These are phyloP conservation scores for Drosophila arizonae DNA, from an alignment of 1,140 invertebrate genomes.

Conservation along the genomic window DNA sequence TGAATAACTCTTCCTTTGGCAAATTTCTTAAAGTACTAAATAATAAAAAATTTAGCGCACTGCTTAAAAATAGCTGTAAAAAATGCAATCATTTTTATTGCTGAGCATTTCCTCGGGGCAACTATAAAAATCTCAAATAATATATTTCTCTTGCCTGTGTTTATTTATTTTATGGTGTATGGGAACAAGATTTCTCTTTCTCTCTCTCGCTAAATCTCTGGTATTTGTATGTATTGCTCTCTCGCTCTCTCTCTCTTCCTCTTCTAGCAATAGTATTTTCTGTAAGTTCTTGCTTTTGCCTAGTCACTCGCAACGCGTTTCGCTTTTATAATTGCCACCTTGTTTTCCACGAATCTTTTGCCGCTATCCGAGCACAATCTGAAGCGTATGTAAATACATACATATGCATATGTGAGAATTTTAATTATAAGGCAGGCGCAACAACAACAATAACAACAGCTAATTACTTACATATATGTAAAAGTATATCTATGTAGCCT, in stretches of 20 bases:
- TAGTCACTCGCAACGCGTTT: constrained; percentile 17
- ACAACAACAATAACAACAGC: constrained; percentile 25
- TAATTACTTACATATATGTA: constrained; percentile 46
- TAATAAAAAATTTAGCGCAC: constrained; percentile 26
- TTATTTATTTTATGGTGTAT: constrained; percentile 43
- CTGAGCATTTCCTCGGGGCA: constrained; percentile 20
- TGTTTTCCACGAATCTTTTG: constrained; percentile 68
- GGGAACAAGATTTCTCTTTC: constrained; percentile 27
- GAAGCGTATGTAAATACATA: constrained; percentile 60
- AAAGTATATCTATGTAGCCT: constrained; percentile 28
- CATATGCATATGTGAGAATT: constrained; percentile 53
- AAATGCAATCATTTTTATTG: constrained; percentile 25
- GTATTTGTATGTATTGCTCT: neutral
- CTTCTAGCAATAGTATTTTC: constrained; percentile 11
- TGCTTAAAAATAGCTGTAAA: constrained; percentile 26
- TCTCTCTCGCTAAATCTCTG: neutral
- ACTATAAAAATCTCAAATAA: constrained; percentile 24
- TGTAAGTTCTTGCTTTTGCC: constrained; percentile 31
- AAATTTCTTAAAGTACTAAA: neutral
- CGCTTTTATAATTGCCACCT: constrained; percentile 69
- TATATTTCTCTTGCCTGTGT: constrained; percentile 42
- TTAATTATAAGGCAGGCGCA: constrained; percentile 58
- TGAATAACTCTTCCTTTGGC: neutral
- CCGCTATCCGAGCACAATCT: constrained; percentile 49
- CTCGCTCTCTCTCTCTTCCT: neutral